Evolutionary conservation across 53 echinoderm and acorn worm species (phyloP).

Genomic region (Holothuria leucospilota): DNA sequence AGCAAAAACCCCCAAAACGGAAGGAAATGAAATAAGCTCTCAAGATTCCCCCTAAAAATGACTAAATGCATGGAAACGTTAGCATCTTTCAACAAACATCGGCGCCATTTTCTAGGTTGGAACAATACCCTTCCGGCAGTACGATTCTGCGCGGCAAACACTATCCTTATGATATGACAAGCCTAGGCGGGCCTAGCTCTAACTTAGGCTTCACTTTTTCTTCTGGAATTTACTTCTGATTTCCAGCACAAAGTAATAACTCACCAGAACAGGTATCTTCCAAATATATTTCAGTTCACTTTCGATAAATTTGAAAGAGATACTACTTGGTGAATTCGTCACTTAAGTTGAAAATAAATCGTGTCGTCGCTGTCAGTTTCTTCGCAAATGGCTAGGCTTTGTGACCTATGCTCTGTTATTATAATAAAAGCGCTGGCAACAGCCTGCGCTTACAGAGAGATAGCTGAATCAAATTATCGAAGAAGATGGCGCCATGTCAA

Average conservation of each 20-base stretch:
- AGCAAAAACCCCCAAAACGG: constrained; percentile 7
- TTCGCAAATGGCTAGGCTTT: constrained; percentile 36
- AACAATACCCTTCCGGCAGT: constrained; percentile 57
- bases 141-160: constrained; percentile 52
- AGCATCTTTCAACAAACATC: neutral
- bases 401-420: constrained; percentile 45
- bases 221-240: neutral
- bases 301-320: neutral
- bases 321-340: neutral
- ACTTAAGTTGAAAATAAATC: neutral
- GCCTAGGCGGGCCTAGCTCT: constrained; percentile 48
- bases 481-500: too few species aligned
- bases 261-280: too few species aligned
- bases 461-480: too few species aligned
- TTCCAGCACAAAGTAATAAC: too few species aligned
- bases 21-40: neutral
- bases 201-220: constrained; percentile 32
- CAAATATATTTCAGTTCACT: too few species aligned
- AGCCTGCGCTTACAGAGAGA: too few species aligned
- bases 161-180: constrained; percentile 33
- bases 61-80: neutral
- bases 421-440: constrained; percentile 8
- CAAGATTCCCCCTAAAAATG: neutral
- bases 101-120: constrained; percentile 24
- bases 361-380: constrained; percentile 28